Percentiles rank a stretch among this genome's conserved stretches.
Conservation (phyloP, 2,888 invertebrate genomes). For the Sericinus montela region DNA sequence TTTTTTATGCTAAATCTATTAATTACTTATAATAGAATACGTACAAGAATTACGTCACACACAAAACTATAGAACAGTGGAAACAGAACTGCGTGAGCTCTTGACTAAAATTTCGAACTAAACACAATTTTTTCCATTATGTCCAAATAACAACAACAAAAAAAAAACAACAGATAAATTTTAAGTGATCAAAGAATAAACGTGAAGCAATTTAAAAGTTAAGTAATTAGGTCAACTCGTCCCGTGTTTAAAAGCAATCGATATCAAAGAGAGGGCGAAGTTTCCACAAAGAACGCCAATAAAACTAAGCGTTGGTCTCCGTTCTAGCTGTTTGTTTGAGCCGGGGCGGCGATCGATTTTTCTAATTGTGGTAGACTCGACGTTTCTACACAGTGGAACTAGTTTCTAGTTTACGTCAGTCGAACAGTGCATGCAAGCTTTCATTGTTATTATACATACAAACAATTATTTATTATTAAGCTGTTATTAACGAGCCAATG, state of each 20-base stretch:
- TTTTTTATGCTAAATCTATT: constrained; percentile 48
- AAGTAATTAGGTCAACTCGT: constrained; percentile 68
- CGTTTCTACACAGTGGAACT: constrained; percentile 26
- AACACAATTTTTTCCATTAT: too few relatives aligned
- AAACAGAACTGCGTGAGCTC: too few relatives aligned
- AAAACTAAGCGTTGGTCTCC: constrained; percentile 51
- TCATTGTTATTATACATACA: neutral
- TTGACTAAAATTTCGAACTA: too few relatives aligned
- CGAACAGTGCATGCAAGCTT: constrained; percentile 16
- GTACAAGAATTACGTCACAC: too few relatives aligned
- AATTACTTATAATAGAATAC: constrained; percentile 4
- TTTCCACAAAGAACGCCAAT: constrained; percentile 53
- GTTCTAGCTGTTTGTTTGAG: constrained; percentile 42
- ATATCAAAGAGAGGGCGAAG: constrained; percentile 34
- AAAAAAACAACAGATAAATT: constrained; percentile 28
- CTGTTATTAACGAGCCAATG: constrained; percentile 3
- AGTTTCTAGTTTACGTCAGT: constrained; percentile 25
- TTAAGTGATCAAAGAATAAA: constrained; percentile 28
- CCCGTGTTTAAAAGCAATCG: constrained; percentile 44
- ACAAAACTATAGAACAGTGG: too few relatives aligned
- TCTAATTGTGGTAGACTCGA: constrained; percentile 37
- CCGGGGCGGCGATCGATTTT: constrained; percentile 46
- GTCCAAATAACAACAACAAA: too few relatives aligned
- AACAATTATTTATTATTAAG: constrained; percentile 12
- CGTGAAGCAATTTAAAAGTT: constrained; percentile 45